Evolutionary conservation across 1,140 invertebrate species (phyloP), one percentile per base, ranked within the genome.

Genomic region (Popillia japonica): DNA sequence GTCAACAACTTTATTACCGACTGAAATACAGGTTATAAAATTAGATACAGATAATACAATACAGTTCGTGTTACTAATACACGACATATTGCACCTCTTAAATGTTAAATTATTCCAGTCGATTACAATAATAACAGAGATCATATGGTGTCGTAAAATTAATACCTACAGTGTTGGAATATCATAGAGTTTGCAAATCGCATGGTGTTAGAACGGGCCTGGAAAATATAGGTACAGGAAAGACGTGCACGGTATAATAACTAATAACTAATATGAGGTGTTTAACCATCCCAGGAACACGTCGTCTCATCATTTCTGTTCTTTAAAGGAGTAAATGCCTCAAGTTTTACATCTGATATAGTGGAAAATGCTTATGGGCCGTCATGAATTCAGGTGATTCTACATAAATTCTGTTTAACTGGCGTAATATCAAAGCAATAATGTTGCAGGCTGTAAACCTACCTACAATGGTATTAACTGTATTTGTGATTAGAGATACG

Each of bases 1-100:
- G 48, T 55, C 48, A 55, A 55, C 48, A 55, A 17, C 48, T 55
- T 55, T 55, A 55, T 55, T 55, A 55, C 14, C 6, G 14, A 55
- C 48, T 55, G 48, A 55, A 17, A n/a, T 55, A 55, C 48, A 55
- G 48, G 48, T 55, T 55, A 55, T 14, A 55, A 55, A 55, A 55
- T 55, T 55, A 55, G 48, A 55, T 55, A n/a, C 14, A 55, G 48
- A 55, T 55, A 55, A 55, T 55, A 6, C 17, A 55, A 55, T 55
- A 55, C 48, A 17, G 48, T 44, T 44, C 42, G 42, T 55, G n/a
- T 55, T 34, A 34, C 27, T 34, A 34, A 34, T n/a, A 55, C 17
- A 55, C 48, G 48, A 55, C 14, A 55, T 55, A 55, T 55, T 17
- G 48, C 48, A 17, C 48, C 48, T 55, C 48, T 55, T 14, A 55